Conservation (phyloP, 2,797 vertebrate species). For the Ara ararauna region DNA sequence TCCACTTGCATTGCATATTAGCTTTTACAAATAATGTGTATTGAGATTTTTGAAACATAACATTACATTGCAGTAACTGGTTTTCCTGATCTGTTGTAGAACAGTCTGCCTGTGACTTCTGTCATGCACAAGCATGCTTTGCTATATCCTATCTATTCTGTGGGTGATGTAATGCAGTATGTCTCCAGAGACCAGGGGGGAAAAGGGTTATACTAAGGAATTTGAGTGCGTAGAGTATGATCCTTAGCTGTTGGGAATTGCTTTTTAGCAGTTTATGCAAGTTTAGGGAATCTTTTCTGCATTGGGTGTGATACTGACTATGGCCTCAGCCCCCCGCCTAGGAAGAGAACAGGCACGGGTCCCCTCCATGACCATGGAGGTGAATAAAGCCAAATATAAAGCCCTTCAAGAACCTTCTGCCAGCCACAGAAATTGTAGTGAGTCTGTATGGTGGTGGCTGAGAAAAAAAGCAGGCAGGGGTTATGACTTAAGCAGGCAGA, state of each 20-base stretch:
- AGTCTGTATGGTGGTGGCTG: neutral
- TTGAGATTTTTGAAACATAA: neutral
- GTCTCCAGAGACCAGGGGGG: neutral
- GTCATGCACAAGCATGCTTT: fast-evolving
- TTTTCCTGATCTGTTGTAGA: neutral
- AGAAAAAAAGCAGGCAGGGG: neutral
- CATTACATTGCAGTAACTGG: neutral
- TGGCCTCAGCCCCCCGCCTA: fast-evolving
- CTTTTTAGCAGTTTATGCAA: neutral
- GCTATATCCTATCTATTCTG: fast-evolving
- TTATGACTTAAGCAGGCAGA: neutral
- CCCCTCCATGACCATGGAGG: neutral
- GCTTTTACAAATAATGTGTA: neutral
- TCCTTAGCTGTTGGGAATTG: neutral
- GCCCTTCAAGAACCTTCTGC: neutral
- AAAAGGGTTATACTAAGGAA: neutral
- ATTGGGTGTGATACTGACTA: neutral
- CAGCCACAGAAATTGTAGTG: neutral
- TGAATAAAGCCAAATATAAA: neutral
- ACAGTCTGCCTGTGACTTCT: neutral
- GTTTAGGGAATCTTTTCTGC: neutral
- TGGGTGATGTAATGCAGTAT: fast-evolving
- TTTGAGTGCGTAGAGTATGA: neutral
- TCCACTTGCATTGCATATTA: neutral
- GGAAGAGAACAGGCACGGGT: neutral